These are phyloP conservation scores for Elephantulus edwardii DNA, from an alignment of 2,113 vertebrate species.

Conservation along the genomic window DNA sequence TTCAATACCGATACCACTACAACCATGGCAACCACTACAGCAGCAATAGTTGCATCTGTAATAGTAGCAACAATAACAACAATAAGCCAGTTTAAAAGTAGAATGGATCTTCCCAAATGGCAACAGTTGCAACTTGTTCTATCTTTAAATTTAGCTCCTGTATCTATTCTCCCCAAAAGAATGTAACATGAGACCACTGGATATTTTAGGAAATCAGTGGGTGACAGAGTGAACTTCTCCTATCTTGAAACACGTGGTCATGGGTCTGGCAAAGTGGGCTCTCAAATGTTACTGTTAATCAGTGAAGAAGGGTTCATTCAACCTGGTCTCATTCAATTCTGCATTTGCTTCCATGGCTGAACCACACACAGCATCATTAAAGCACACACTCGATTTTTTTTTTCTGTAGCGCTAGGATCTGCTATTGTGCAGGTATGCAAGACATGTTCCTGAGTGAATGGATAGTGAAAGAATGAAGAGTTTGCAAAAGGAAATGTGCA, in stretches of 20 bases:
- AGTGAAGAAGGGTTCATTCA: neutral
- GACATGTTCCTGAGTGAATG: neutral
- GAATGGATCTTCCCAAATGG: rapidly evolving
- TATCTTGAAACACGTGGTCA: neutral
- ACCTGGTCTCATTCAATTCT: neutral
- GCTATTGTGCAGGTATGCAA: neutral
- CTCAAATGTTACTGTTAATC: too few species aligned
- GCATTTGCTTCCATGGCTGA: neutral
- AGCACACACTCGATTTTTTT: neutral
- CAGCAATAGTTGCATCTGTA: too few species aligned
- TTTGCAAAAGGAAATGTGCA: neutral
- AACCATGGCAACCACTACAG: neutral
- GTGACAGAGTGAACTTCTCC: neutral
- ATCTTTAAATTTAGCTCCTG: neutral
- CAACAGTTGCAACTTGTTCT: rapidly evolving
- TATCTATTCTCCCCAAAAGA: neutral
- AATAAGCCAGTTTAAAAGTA: neutral
- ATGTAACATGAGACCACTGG: neutral
- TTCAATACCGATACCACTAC: neutral
- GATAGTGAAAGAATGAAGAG: neutral
- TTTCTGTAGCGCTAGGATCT: rapidly evolving
- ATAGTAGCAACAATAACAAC: neutral
- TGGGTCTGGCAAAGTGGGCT: neutral
- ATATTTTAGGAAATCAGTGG: neutral
- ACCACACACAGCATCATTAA: neutral